These are phyloP conservation scores for Formica selysi DNA, from an alignment of 1,140 invertebrate species.

Conservation along the genomic window DNA sequence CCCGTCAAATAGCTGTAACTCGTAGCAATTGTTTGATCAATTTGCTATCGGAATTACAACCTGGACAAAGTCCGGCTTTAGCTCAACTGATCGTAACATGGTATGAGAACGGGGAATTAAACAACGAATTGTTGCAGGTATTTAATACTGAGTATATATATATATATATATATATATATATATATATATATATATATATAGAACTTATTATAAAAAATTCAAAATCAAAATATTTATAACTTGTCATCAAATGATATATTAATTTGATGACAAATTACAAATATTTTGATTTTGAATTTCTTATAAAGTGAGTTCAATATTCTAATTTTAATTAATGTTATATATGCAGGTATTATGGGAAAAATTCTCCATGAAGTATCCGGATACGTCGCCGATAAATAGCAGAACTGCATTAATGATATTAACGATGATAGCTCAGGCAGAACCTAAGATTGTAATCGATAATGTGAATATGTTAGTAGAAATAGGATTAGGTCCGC, in stretches of 20 bases:
- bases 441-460: constrained; percentile 86
- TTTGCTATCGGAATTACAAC: constrained; percentile 87
- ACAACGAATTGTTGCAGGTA: constrained; percentile 84
- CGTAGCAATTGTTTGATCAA: constrained; percentile 82
- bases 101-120: constrained; percentile 88
- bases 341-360: constrained; percentile 91
- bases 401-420: constrained; percentile 91
- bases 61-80: constrained; percentile 90
- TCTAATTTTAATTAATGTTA: constrained; percentile 64
- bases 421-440: constrained; percentile 90
- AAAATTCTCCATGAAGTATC: constrained; percentile 92
- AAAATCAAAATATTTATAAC: not conserved
- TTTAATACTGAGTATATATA: not conserved
- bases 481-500: constrained; percentile 87
- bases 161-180: not conserved
- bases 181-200: not conserved
- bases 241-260: not conserved
- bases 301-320: not conserved
- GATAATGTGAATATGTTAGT: constrained; percentile 89
- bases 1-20: constrained; percentile 76
- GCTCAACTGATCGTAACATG: constrained; percentile 90
- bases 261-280: not conserved
- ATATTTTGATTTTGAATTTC: not conserved
- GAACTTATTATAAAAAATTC: not conserved
- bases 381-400: constrained; percentile 89